These are phyloP conservation scores for Anas capensis DNA, from an alignment of 2,797 vertebrate species.

Conservation along the genomic window DNA sequence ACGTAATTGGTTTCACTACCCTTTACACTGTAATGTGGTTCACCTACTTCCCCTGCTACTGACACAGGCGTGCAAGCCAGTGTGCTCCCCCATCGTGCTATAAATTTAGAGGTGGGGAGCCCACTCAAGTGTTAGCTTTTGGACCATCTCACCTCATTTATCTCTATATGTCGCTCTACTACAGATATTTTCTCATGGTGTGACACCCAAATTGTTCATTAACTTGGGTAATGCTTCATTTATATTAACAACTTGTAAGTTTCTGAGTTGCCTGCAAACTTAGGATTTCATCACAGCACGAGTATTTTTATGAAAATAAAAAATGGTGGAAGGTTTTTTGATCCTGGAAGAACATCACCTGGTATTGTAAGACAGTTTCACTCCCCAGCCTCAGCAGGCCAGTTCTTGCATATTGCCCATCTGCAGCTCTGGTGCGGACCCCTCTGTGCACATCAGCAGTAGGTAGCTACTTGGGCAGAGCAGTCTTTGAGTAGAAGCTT, in stretches of 20 bases:
- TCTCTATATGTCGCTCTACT: neutral
- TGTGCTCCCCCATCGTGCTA: rapidly evolving
- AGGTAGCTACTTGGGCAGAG: neutral
- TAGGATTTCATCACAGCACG: neutral
- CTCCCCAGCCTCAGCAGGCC: neutral
- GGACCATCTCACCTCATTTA: neutral
- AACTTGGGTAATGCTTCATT: rapidly evolving
- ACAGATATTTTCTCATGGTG: rapidly evolving
- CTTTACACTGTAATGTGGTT: neutral
- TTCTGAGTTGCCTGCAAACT: neutral
- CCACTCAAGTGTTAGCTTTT: neutral
- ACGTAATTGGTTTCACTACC: neutral
- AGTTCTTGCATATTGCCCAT: neutral
- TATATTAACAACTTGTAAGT: neutral
- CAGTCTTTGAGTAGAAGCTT: neutral
- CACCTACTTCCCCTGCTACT: neutral
- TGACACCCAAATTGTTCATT: neutral
- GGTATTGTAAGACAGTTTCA: neutral
- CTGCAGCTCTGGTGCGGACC: neutral
- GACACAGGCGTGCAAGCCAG: rapidly evolving
- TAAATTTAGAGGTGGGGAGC: neutral
- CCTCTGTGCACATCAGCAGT: neutral
- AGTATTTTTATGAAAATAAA: neutral
- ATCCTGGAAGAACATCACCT: neutral
- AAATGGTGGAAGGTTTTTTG: neutral